Evolutionary conservation across 1,140 invertebrate genomes (phyloP).

Genomic region (Camponotus pennsylvanicus): DNA sequence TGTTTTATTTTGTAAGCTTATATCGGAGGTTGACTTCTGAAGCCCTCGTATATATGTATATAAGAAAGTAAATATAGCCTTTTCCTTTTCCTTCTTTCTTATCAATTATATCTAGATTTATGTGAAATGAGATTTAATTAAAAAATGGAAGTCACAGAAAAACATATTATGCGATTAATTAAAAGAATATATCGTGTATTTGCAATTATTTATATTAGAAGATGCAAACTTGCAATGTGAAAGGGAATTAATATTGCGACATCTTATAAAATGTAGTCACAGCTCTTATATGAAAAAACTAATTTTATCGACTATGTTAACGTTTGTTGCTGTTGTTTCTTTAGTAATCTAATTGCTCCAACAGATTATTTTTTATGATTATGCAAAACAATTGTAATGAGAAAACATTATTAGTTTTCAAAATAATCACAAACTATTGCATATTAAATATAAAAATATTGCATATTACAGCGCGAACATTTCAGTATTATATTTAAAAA

Average conservation of each 20-base stretch:
- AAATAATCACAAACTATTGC: not conserved
- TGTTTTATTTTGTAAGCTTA: no score
- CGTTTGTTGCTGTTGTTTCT: not conserved
- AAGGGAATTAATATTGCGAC: constrained; percentile 45
- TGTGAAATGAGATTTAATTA: not conserved
- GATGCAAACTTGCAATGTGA: not conserved
- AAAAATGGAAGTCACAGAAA: not conserved
- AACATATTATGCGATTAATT: not conserved
- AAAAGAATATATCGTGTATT: constrained; percentile 10
- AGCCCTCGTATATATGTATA: not conserved
- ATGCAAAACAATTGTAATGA: not conserved
- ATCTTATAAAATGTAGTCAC: not conserved
- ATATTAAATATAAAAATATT: not conserved
- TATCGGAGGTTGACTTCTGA: no score
- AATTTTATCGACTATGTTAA: constrained; percentile 26
- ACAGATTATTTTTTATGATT: not conserved
- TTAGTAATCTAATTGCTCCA: not conserved
- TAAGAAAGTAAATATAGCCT: not conserved
- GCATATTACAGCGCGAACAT: not conserved
- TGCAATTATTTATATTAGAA: constrained; percentile 43
- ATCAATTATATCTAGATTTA: constrained; percentile 35
- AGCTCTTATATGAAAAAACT: constrained; percentile 14
- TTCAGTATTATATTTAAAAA: not conserved
- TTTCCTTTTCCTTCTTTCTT: no score
- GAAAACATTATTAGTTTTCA: not conserved